Conservation (phyloP, 2,888 invertebrate genomes). For the Limenitis camilla region DNA sequence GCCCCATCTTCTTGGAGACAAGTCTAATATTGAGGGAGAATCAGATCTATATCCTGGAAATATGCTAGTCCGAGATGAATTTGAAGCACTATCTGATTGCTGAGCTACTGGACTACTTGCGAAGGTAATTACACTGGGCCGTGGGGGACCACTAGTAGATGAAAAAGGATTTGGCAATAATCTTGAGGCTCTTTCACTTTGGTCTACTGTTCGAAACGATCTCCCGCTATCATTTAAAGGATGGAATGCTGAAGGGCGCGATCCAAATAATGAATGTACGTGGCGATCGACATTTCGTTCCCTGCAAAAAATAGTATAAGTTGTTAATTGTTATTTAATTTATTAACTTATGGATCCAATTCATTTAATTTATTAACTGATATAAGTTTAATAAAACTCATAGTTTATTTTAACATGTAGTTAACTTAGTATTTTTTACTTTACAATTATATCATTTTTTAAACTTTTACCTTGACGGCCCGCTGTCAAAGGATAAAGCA, state of each 20-base stretch:
- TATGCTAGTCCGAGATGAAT: slow-evolving; percentile 57
- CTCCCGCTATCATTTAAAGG: slow-evolving; percentile 48
- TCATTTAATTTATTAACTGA: too few species aligned
- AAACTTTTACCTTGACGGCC: slow-evolving; percentile 42
- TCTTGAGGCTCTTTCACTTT: slow-evolving; percentile 46
- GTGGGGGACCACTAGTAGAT: slow-evolving; percentile 36
- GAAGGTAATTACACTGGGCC: slow-evolving; percentile 35
- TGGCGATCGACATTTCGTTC: slow-evolving; percentile 37
- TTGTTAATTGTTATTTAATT: too few species aligned
- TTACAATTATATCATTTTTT: too few species aligned
- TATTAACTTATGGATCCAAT: too few species aligned
- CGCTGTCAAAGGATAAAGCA: slow-evolving; percentile 51
- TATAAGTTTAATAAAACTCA: too few species aligned
- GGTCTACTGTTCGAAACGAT: slow-evolving; percentile 44
- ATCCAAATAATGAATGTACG: slow-evolving; percentile 50
- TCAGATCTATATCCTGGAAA: slow-evolving; percentile 49
- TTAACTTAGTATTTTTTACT: too few species aligned
- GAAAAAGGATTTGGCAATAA: slow-evolving; percentile 62
- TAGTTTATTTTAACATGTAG: too few species aligned
- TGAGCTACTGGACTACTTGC: slow-evolving; percentile 27
- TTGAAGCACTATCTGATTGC: slow-evolving; percentile 32
- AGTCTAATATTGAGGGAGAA: slow-evolving; percentile 27
- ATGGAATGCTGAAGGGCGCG: slow-evolving; percentile 60
- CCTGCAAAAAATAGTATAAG: too few species aligned
- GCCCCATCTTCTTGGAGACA: slow-evolving; percentile 22